Base-by-base conservation (phyloP, 2,113 vertebrate species). In the Indicator maculatus region DNA sequence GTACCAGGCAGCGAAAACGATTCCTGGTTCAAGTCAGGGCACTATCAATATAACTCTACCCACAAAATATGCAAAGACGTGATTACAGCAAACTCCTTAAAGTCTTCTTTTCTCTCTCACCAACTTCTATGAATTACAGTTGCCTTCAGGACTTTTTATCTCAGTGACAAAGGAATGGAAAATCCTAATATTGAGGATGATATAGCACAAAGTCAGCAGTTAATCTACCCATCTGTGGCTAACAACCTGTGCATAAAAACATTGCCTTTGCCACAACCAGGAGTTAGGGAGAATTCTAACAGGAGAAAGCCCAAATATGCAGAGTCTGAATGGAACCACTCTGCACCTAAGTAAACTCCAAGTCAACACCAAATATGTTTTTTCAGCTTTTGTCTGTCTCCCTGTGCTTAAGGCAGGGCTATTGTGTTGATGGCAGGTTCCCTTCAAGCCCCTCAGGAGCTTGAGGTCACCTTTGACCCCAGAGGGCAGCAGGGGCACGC, bases 331-430 rank as follows among this genome's bases (percentile, higher is more conserved):
- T 53, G 26, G 63, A 90, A 31, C n/a, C 4, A 0, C 21, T 65
- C 70, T 79, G 81, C 81, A 61, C 52, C 47, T 93, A 87, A 93
- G 58, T 78, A 94, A 96, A 93, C 84, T 88, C 58, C 38, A 64
- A 78, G 70, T 60, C 69, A 92, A 45, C 77, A 76, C 77, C 78
- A 85, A 83, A 78, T 50, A 80, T 85, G 87, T 91, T 96, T 93
- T 96, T 94, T 89, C 89, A 93, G 93, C 89, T 89, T 95, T 93
- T 93, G 91, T 94, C 91, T 70, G n/a, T 27, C 71, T 23, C 52
- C 30, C 84, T 76, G 66, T 33, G 81, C 60, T 91, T 59, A 73
- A 91, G 67, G 55, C 91, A 82, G 81, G 83, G 36, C 89, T 76
- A 85, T 95, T 96, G 89, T 96, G 71, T 39, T 50, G 16, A 16